Conservation (phyloP, 2,797 vertebrate species). For the Ambastaia sidthimunki region DNA sequence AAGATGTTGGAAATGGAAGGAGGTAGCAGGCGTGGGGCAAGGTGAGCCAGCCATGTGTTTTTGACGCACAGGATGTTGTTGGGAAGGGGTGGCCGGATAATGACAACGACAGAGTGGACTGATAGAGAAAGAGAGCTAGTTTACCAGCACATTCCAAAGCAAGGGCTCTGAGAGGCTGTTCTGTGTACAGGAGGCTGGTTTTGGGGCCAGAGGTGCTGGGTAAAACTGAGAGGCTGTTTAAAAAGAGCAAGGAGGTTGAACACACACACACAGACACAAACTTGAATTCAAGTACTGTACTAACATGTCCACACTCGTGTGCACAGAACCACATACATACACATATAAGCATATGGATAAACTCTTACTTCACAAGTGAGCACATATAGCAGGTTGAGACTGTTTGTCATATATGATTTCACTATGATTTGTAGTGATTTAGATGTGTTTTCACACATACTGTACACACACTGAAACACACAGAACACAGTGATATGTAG, state of each 20-base stretch:
- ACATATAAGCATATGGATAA: constrained; percentile 12
- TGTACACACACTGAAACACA: background rate
- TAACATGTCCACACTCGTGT: background rate
- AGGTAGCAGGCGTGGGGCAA: background rate
- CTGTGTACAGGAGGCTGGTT: constrained; percentile 62
- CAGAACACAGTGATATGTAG: background rate
- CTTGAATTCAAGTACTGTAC: constrained; percentile 28
- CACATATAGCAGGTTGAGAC: background rate
- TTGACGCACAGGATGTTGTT: background rate
- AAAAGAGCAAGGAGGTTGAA: constrained; percentile 50
- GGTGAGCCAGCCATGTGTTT: background rate
- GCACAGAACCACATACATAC: constrained; percentile 26
- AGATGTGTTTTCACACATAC: background rate
- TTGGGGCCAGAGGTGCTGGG: constrained; percentile 15
- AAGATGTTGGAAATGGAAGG: background rate
- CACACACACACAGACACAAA: constrained; percentile 28
- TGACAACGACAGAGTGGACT: constrained; percentile 6
- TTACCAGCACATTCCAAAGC: constrained; percentile 58
- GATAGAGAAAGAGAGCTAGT: constrained; percentile 31
- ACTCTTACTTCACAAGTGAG: background rate
- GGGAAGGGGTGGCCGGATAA: constrained; percentile 8
- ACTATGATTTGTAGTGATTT: constrained; percentile 19
- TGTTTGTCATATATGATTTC: background rate
- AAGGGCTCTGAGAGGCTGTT: constrained; percentile 59
- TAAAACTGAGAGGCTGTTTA: constrained; percentile 59